Conservation (phyloP, 2,113 vertebrate species). For the Sinocyclocheilus maitianheensis region DNA sequence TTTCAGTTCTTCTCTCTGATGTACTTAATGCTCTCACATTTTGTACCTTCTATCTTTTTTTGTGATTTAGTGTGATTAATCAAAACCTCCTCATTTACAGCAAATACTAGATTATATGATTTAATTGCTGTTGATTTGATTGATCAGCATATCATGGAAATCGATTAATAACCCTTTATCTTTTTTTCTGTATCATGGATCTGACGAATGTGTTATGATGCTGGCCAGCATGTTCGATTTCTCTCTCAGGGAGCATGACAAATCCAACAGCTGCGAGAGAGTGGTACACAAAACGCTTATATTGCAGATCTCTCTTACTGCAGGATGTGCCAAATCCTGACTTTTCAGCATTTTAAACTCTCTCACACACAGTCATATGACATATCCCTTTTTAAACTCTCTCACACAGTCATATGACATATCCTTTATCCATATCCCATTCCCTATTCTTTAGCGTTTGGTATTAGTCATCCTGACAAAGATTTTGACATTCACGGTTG, state of each 20-base stretch:
- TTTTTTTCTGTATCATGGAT: background rate
- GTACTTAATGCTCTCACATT: background rate
- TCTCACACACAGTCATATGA: background rate
- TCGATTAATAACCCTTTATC: background rate
- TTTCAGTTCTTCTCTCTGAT: too few species aligned
- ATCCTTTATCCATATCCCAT: conserved; percentile 27
- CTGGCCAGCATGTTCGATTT: conserved; percentile 2
- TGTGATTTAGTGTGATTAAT: background rate
- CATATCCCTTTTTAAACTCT: conserved; percentile 13
- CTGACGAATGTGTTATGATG: background rate
- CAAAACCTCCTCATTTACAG: background rate
- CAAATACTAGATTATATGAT: background rate
- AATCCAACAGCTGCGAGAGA: conserved; percentile 40
- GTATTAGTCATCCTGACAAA: background rate
- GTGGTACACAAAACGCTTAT: conserved; percentile 16
- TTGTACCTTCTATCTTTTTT: background rate
- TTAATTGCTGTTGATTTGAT: background rate
- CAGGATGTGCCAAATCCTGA: conserved; percentile 12
- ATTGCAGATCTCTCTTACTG: conserved; percentile 26
- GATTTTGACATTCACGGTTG: conserved; percentile 6
- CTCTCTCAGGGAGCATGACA: conserved; percentile 16
- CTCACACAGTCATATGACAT: background rate
- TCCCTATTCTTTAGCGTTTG: conserved; percentile 21
- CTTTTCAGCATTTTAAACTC: background rate
- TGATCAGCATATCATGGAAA: background rate